A percentile compares a stretch with the other conserved stretches of the same genome.
phyloP scores from a whole-genome alignment of 2,113 vertebrate genomes.

The Drymodes brunneopygia region DNA sequence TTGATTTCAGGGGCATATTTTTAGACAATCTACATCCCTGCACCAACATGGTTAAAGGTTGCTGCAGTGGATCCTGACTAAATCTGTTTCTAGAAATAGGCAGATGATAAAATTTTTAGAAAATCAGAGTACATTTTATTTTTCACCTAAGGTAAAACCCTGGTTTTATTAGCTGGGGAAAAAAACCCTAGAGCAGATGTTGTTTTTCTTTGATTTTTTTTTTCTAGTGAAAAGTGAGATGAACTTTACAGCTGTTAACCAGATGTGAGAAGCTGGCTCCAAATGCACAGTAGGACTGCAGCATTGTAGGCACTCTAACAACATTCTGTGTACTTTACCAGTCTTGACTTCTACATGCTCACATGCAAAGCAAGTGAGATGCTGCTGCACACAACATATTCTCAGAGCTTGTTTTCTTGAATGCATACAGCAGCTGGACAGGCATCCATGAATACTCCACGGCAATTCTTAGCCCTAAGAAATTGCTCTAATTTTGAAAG shows the following conservation, averaged over 20 bases:
- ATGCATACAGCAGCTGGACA: not conserved
- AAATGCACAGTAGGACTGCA: not conserved
- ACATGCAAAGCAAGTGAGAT: not conserved
- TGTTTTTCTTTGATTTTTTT: fast-evolving
- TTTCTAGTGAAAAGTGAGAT: not conserved
- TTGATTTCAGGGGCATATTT: not conserved
- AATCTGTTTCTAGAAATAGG: not conserved
- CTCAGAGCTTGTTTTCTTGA: not conserved
- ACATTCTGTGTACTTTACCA: not conserved
- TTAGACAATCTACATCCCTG: not conserved
- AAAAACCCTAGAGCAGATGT: not conserved
- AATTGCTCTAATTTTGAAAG: not conserved
- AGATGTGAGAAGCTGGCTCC: not conserved
- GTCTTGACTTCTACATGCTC: not conserved
- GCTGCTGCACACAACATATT: not conserved
- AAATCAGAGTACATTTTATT: not conserved
- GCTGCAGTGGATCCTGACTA: not conserved
- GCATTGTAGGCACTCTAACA: not conserved
- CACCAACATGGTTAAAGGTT: not conserved
- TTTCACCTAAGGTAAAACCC: not conserved
- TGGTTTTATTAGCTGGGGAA: not conserved
- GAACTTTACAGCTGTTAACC: not conserved
- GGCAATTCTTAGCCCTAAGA: not conserved
- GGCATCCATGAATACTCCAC: not conserved
- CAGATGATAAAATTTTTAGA: not conserved